Percentiles rank a stretch among this genome's conserved stretches.
phyloP scores from a whole-genome alignment of 2,797 vertebrate genomes.

The Buceros bicornis region DNA sequence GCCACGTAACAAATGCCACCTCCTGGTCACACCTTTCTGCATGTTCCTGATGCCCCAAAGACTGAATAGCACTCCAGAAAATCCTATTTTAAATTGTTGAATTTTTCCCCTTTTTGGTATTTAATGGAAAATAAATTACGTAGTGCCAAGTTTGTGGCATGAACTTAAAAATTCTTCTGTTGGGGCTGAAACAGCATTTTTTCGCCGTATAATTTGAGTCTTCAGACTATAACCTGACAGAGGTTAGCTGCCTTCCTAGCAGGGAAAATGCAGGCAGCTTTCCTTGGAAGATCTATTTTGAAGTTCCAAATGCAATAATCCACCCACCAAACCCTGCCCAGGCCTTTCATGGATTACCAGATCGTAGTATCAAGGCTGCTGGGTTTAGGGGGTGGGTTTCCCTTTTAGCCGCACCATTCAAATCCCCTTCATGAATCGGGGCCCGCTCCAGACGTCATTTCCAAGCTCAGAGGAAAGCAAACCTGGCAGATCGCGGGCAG shows the following conservation, averaged over 20 bases:
- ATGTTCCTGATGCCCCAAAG: too few relatives aligned
- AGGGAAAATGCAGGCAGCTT: background rate
- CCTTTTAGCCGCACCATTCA: background rate
- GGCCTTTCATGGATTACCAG: rapidly evolving
- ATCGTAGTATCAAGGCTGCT: too few relatives aligned
- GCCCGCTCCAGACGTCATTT: background rate
- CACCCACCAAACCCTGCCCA: too few relatives aligned
- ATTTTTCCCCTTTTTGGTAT: too few relatives aligned
- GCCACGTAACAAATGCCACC: too few relatives aligned
- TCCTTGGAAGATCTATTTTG: background rate
- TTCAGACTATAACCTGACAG: background rate
- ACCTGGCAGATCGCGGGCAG: rapidly evolving
- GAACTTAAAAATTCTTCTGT: too few relatives aligned
- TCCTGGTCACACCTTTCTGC: too few relatives aligned
- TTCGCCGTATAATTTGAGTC: background rate
- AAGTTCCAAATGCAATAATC: background rate
- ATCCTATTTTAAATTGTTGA: too few relatives aligned
- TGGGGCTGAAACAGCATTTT: too few relatives aligned
- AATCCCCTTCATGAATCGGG: background rate
- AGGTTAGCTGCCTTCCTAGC: background rate
- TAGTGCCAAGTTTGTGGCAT: too few relatives aligned
- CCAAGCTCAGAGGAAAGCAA: background rate
- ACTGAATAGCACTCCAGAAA: too few relatives aligned
- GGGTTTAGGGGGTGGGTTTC: background rate
- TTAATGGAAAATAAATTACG: too few relatives aligned